These are phyloP conservation scores for Lutraria lutraria DNA, from an alignment of 2,888 invertebrate genomes.

Conservation along the genomic window DNA sequence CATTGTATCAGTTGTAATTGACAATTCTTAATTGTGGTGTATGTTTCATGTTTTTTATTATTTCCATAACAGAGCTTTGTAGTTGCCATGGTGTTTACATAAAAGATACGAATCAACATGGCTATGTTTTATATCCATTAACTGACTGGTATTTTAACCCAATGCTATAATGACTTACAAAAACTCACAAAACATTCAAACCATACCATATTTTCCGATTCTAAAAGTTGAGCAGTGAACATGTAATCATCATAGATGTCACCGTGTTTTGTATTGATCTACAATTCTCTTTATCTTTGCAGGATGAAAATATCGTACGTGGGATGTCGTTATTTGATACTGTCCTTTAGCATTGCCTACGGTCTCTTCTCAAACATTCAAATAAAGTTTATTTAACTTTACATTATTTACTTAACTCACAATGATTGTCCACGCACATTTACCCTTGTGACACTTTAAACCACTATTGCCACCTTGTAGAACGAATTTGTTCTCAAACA, in stretches of 20 bases:
- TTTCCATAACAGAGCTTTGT: neutral
- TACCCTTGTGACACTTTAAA: neutral
- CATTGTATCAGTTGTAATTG: neutral
- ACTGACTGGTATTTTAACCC: too few species aligned
- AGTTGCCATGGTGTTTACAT: neutral
- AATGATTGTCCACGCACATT: slow-evolving; percentile 13
- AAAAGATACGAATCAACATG: neutral
- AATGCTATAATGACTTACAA: too few species aligned
- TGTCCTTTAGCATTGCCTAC: slow-evolving; percentile 78
- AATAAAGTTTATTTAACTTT: slow-evolving; percentile 20
- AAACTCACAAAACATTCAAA: too few species aligned
- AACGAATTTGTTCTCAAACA: neutral
- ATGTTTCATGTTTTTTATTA: neutral
- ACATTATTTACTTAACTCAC: slow-evolving; percentile 25
- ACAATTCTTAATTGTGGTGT: neutral
- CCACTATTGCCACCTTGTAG: slow-evolving; percentile 7
- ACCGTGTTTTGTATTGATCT: too few species aligned
- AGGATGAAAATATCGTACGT: slow-evolving; percentile 85
- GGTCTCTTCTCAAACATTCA: slow-evolving; percentile 29
- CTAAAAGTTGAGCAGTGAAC: too few species aligned
- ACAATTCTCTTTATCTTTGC: slow-evolving; percentile 53
- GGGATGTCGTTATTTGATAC: slow-evolving; percentile 86
- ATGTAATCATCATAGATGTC: too few species aligned
- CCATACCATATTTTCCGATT: too few species aligned
- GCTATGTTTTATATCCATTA: too few species aligned